Conservation (phyloP, 2,113 vertebrate genomes). For the Dendropsophus ebraccatus region DNA sequence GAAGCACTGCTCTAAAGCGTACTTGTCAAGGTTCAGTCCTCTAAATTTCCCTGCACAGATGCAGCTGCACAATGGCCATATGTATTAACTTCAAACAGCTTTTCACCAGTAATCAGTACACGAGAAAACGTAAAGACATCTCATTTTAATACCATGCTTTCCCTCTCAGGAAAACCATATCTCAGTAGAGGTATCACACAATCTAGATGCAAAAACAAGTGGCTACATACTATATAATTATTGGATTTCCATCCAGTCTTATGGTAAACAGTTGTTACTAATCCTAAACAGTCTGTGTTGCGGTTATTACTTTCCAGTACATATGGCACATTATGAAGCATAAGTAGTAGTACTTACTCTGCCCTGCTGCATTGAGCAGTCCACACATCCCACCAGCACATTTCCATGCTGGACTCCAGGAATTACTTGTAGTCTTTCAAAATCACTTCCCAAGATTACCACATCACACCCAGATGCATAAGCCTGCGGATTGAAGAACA, state of each 20-base stretch:
- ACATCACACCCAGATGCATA: slow-evolving; percentile 98
- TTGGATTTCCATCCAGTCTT: background rate
- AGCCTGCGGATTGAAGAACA: slow-evolving; percentile 73
- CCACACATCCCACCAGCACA: slow-evolving; percentile 94
- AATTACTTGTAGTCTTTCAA: slow-evolving; percentile 97
- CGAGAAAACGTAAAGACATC: no score
- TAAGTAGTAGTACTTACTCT: slow-evolving; percentile 78
- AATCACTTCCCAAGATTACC: slow-evolving; percentile 93
- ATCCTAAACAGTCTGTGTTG: background rate
- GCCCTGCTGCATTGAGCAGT: slow-evolving; percentile 91
- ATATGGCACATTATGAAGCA: no score
- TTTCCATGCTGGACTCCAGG: slow-evolving; percentile 97
- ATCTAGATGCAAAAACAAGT: background rate
- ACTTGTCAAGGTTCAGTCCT: no score
- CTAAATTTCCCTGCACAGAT: no score
- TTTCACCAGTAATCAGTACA: no score
- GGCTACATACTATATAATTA: no score
- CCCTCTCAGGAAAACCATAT: no score
- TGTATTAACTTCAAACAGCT: no score
- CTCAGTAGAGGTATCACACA: background rate
- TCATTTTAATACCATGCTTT: no score
- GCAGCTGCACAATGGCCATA: no score
- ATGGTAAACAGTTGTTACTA: background rate
- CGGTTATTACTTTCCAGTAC: background rate
- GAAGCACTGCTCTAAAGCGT: no score